A percentile compares a stretch with the other conserved stretches of the same genome.
Evolutionary conservation across 2,888 invertebrate genomes (phyloP).

Genomic region (Plebejus argus): DNA sequence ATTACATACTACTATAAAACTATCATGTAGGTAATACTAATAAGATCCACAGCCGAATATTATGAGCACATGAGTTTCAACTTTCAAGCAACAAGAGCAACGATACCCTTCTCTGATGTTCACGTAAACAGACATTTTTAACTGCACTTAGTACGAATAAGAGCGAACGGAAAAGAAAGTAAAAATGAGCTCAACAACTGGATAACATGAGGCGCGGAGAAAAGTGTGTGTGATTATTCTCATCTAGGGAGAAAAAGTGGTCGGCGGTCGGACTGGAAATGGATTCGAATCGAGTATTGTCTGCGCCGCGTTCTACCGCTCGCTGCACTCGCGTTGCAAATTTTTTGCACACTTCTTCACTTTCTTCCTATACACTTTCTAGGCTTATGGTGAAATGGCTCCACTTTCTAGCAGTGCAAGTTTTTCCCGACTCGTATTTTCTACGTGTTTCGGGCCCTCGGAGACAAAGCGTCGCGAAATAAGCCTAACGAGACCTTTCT

Average conservation of each 20-base stretch:
- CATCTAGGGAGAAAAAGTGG: slow-evolving; percentile 68
- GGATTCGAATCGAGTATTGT: slow-evolving; percentile 63
- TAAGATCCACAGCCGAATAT: background rate
- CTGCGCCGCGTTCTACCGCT: slow-evolving; percentile 55
- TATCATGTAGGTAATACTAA: background rate
- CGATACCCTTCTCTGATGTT: background rate
- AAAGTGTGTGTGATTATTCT: slow-evolving; percentile 61
- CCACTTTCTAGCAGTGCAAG: slow-evolving; percentile 79
- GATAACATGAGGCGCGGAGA: slow-evolving; percentile 63
- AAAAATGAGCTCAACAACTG: slow-evolving; percentile 77
- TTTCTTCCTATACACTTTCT: slow-evolving; percentile 80
- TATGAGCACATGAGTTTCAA: background rate
- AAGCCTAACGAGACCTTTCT: slow-evolving; percentile 48
- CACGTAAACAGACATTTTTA: slow-evolving; percentile 37
- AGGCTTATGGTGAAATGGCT: slow-evolving; percentile 77
- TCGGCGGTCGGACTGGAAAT: slow-evolving; percentile 65
- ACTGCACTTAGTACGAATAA: slow-evolving; percentile 57
- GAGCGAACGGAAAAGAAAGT: slow-evolving; percentile 80
- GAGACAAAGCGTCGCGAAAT: slow-evolving; percentile 46
- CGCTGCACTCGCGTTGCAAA: slow-evolving; percentile 62
- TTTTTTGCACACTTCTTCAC: slow-evolving; percentile 76
- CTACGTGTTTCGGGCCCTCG: slow-evolving; percentile 53
- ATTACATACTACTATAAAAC: background rate
- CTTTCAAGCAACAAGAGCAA: background rate
- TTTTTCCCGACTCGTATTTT: slow-evolving; percentile 69